Conservation (phyloP, 2,888 invertebrate species). For the Norana najaformis region DNA sequence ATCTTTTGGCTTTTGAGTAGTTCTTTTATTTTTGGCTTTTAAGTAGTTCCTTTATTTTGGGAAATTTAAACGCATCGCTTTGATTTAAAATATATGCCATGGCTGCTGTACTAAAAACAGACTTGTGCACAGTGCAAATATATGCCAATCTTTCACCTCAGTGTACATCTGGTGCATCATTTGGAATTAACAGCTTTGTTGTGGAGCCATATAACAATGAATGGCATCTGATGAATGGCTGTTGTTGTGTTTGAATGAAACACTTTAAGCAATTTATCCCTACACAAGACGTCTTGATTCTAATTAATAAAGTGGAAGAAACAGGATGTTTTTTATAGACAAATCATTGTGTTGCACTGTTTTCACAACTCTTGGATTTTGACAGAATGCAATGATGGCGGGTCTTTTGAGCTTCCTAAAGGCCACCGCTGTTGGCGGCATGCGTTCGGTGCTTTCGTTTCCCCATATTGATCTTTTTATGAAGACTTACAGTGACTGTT, state of each 20-base stretch:
- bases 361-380: slow-evolving; percentile 7
- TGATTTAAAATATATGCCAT: no score
- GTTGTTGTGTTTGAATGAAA: neutral
- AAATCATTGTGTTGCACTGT: slow-evolving; percentile 13
- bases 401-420: neutral
- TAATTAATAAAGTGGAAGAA: slow-evolving; percentile 1
- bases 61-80: neutral
- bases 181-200: neutral
- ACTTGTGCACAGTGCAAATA: neutral
- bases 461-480: neutral
- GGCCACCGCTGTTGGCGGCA: neutral
- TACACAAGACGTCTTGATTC: neutral
- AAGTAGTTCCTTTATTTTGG: neutral
- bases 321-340: neutral
- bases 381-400: neutral
- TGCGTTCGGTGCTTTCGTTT: neutral
- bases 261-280: neutral
- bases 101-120: no score
- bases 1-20: neutral
- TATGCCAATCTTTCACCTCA: neutral
- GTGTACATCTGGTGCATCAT: neutral
- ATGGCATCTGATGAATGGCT: neutral
- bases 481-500: neutral
- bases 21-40: neutral
- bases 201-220: neutral